Base-by-base conservation (phyloP, 2,888 invertebrate species). In the Pammene aurita region DNA sequence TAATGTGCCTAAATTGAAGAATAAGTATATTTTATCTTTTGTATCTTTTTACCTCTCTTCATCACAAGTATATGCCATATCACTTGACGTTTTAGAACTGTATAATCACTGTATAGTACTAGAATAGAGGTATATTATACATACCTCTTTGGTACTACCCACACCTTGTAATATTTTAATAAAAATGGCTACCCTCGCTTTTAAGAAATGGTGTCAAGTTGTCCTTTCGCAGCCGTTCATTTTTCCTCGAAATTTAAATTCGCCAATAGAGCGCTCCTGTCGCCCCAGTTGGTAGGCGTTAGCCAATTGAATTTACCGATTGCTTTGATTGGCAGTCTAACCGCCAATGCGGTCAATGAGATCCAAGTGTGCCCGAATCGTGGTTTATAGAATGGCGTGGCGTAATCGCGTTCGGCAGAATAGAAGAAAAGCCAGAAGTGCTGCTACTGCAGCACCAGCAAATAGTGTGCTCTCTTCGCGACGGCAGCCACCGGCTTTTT, bases 391-490 rank as follows among this genome's bases (percentile, higher is more conserved):
- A 1, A 90, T 69, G 7, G 87, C 77, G 58, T 89, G 85, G 11
- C 92, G 90, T 54, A 91, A 68, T 0, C 92, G 85, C 13, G 83
- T 81, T 50, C 92, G 87, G 35, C 90, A 92, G 72, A 89, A 92
- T 1, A 92, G 73, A 1, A 91, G 73, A 62, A 92, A 91, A 0
- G 92, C 92, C 63, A 92, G 76, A 26, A 92, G 72, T 0, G 90
- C 92, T 0, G 92, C 92, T 5, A 92, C 74, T 0, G 92, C 92
- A 34, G 92, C 92, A 0, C 92, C 92, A 0, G 92, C 91, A 0
- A 92, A 77, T 10, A 92, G 77, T 1, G 91, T 84, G 2, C 84
- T 84, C 10, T 92, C 92, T 26, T 92, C 92, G 67, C 91, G 83
- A 0, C 92, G 80, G 0, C 82, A 75, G 0, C 90, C 91, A 0